Conservation (phyloP, 2,113 vertebrate species). For the Nicator chloris region DNA sequence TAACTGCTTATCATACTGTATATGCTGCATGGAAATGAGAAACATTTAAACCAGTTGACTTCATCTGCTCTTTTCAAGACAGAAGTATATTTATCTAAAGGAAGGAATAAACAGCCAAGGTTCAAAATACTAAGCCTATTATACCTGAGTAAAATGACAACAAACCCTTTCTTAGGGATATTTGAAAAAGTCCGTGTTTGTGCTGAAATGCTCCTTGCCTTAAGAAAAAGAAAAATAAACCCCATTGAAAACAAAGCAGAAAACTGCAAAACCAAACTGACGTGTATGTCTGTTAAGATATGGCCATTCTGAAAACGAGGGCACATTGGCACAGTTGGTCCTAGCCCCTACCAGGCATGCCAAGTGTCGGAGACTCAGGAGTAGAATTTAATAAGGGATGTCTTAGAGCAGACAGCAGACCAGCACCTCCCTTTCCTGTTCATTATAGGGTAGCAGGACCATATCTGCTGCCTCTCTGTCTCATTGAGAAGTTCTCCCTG, state of each 20-base stretch:
- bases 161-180: background rate
- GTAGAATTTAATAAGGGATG: background rate
- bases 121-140: background rate
- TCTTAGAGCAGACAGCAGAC: background rate
- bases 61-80: constrained; percentile 25
- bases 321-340: accelerated
- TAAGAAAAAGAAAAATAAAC: background rate
- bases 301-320: background rate
- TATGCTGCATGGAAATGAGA: constrained; percentile 43
- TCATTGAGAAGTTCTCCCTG: background rate
- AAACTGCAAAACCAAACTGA: background rate
- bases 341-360: background rate
- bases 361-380: background rate
- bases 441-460: background rate
- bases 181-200: constrained; percentile 20
- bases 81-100: constrained; percentile 5
- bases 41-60: constrained; percentile 24
- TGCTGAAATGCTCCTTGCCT: background rate
- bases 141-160: constrained; percentile 28
- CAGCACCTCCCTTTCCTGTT: background rate
- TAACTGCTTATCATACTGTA: constrained; percentile 41
- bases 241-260: background rate
- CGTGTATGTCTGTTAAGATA: background rate
- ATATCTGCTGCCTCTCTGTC: background rate
- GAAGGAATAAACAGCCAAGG: background rate